A percentile compares a stretch with the other conserved stretches of the same genome.
These are phyloP conservation scores for Lypha dubia DNA, from an alignment of 2,888 invertebrate genomes.

Conservation along the genomic window DNA sequence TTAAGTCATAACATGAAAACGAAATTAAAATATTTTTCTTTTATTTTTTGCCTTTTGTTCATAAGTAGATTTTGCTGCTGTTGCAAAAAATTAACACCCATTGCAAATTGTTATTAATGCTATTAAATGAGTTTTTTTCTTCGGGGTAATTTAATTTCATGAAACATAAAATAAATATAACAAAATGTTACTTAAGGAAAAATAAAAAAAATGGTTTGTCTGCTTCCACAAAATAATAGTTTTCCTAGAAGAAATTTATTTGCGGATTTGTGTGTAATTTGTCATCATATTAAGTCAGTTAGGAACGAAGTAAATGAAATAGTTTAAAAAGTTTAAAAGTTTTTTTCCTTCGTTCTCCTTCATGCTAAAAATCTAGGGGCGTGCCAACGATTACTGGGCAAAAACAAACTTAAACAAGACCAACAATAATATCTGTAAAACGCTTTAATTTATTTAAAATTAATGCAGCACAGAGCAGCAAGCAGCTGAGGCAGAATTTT, in stretches of 20 bases:
- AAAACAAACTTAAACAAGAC: constrained; percentile 23
- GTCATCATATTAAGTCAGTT: not conserved
- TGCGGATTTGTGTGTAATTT: constrained; percentile 3
- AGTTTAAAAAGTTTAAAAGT: constrained; percentile 50
- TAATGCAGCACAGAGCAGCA: constrained; percentile 33
- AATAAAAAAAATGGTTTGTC: not conserved
- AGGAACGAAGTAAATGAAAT: constrained; percentile 2
- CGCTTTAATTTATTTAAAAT: constrained; percentile 60
- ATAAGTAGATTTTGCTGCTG: constrained; percentile 26
- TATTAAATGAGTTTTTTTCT: constrained; percentile 32
- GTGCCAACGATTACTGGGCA: constrained; percentile 57
- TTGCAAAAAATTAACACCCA: constrained; percentile 60
- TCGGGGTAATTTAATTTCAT: constrained; percentile 21
- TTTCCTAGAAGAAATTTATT: constrained; percentile 13
- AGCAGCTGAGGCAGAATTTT: constrained; percentile 39
- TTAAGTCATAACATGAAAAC: constrained; percentile 68
- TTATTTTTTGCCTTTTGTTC: constrained; percentile 19
- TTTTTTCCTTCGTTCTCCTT: not conserved
- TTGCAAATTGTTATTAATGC: constrained; percentile 62
- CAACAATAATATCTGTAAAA: constrained; percentile 45
- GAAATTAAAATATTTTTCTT: constrained; percentile 46
- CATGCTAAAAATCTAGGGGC: constrained; percentile 47
- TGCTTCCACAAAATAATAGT: not conserved
- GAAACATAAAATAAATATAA: not conserved
- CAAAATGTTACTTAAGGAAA: not conserved